Evolutionary conservation across 2,797 vertebrate species (phyloP), one percentile per base, ranked within the genome.

Genomic region (Microctenopoma steveboyesi): DNA sequence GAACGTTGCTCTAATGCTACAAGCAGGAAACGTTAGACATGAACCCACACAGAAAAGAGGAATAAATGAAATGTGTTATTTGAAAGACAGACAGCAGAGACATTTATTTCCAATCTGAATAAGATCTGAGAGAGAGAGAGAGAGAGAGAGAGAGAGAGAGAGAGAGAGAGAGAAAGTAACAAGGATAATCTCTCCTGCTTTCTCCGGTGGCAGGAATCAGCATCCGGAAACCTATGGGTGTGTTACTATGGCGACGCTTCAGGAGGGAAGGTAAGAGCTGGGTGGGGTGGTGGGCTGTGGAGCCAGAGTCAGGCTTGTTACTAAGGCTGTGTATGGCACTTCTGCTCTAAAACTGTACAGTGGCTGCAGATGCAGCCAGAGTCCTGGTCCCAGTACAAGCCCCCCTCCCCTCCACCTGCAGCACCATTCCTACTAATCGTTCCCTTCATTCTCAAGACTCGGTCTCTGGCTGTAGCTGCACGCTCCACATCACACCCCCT

Each of bases 261-360:
- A 22, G 65, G 58, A 55, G 57, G 54, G 71, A 28, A 39, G 68
- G 58, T 12, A 7, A 59, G 81, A 69, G 61, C 49, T 14, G 54
- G 49, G 62, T 15, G 72, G 65, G 65, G 67, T 4, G 39, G 54
- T 12, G 68, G 63, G 61, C 48, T 40, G 74, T 30, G 75, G 76
- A 79, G 78, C 62, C 30, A 60, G 69, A 64, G 70, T 64, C 64
- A 28, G 57, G 77, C 68, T 76, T 28, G 8, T 68, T 60, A 42
- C 84, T 83, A 90, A 90, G 88, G 89, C 88, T 85, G 85, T 40
- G 54, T 92, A 91, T 92, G 92, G 92, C 92, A 92, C 90, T 15
- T 88, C 80, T 64, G 40, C 73, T 65, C 76, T 62, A 39, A 63
- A 76, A 68, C 51, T 47, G 57, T 47, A 55, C 55, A 13, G 40